A percentile compares a stretch with the other conserved stretches of the same genome.
phyloP scores from a whole-genome alignment of 2,797 vertebrate genomes.

The Periophthalmus magnuspinnatus region DNA sequence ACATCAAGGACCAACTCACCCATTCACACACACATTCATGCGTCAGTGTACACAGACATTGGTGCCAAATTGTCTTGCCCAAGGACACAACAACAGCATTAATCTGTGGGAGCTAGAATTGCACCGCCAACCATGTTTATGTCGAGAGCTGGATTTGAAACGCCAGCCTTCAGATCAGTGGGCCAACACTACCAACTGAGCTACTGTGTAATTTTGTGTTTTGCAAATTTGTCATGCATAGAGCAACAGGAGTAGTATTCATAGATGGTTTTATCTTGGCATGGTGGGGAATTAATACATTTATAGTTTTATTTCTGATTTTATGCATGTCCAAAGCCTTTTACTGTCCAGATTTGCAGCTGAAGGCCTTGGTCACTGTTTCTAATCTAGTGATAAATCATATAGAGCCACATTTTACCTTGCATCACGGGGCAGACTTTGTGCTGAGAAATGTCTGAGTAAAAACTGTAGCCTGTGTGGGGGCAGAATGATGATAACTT shows the following conservation, averaged over 20 bases:
- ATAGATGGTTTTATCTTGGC: neutral
- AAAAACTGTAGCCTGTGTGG: neutral
- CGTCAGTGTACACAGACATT: no score
- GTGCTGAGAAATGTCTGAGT: slow-evolving; percentile 14
- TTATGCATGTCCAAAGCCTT: neutral
- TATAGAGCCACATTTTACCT: neutral
- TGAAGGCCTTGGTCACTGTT: neutral
- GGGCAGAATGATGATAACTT: neutral
- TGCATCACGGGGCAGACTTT: neutral
- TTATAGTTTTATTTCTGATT: neutral
- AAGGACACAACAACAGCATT: no score
- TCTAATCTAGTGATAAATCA: neutral
- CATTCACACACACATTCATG: no score
- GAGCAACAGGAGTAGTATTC: neutral
- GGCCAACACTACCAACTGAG: no score
- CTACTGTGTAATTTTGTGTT: neutral
- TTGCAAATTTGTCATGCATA: neutral
- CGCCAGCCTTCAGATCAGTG: no score
- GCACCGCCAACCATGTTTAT: no score
- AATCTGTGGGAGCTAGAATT: no score
- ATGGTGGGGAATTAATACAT: neutral
- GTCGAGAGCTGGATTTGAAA: no score
- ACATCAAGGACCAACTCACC: no score
- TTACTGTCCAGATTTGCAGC: neutral
- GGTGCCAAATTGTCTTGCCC: no score